Evolutionary conservation across 2,113 vertebrate genomes (phyloP), one percentile per base, ranked within the genome.

Genomic region (Corynorhinus townsendii): DNA sequence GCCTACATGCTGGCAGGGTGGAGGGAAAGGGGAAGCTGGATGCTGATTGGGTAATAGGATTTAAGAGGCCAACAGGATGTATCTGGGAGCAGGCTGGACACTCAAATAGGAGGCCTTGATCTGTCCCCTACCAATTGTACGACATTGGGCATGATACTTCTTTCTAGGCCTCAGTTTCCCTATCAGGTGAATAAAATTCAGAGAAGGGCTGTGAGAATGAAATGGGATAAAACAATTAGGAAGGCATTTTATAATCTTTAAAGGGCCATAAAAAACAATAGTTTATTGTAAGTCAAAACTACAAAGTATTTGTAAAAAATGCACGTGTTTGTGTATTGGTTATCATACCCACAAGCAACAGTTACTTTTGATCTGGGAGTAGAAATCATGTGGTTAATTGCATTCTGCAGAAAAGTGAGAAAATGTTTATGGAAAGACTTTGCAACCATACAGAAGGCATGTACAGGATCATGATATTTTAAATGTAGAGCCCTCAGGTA

Each of bases 121-220:
- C 35, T 95, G 77, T 52, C 84, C 89, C 71, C 62, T 81, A 28
- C 40, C 76, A 66, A 17, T 52, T 83, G 7, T 49, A 49, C 69
- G 47, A 87, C 33, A 11, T n/a, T 86, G 56, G n/a, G 19, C 16
- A 30, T 71, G 80, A 79, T 56, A 12, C 35, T 77, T 92, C 77
- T 88, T 93, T 69, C 71, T 75, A 95, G 77, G 69, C 79, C 93
- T 95, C 49, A 30, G 24, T 83, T 97, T 94, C 54, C 38, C 33
- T 75, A 11, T 77, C n/a, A 87, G 7, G 7, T 68, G 28, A 82
- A 47, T 88, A 82, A 77, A 94, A 66, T 30, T 75, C 90, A 96
- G 86, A 89, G 47, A 89, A 89, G 75, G 35, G 2, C 59, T n/a
- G 38, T 76, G 72, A 85, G 14, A 88, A 72, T 76, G 77, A 45